Percentiles rank a stretch among this genome's conserved stretches.
phyloP scores from a whole-genome alignment of 1,140 invertebrate species.

The Acromyrmex heyeri region DNA sequence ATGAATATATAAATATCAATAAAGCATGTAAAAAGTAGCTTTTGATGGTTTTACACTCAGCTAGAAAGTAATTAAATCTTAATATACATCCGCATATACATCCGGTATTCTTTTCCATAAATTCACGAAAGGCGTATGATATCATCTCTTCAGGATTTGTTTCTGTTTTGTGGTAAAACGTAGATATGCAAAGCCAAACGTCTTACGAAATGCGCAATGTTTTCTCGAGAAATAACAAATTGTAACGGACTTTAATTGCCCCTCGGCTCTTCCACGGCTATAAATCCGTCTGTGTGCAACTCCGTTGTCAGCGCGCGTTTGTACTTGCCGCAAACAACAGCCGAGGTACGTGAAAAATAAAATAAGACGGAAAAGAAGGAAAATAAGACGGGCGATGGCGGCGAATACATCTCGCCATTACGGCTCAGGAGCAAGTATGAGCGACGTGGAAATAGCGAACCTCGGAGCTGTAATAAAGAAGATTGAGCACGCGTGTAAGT shows the following conservation, averaged over 20 bases:
- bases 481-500: constrained; percentile 55
- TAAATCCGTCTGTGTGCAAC: constrained; percentile 39
- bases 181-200: background rate
- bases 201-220: constrained; percentile 1
- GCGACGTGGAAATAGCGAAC: constrained; percentile 57
- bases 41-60: background rate
- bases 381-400: constrained; percentile 52
- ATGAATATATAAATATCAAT: constrained; percentile 9
- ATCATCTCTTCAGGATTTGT: background rate
- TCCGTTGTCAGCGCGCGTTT: constrained; percentile 46
- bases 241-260: constrained; percentile 61
- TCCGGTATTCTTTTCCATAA: background rate
- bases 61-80: background rate
- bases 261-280: constrained; percentile 24
- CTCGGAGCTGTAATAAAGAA: constrained; percentile 53
- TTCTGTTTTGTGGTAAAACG: background rate
- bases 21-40: background rate
- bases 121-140: background rate
- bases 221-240: constrained; percentile 44
- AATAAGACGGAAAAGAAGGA: constrained; percentile 26
- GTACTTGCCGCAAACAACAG: constrained; percentile 35
- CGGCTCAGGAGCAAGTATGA: constrained; percentile 51
- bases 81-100: too few relatives aligned
- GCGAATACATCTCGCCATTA: constrained; percentile 57
- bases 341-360: constrained; percentile 14